These are phyloP conservation scores for Copidosoma floridanum DNA, from an alignment of 1,140 invertebrate genomes.

Conservation along the genomic window DNA sequence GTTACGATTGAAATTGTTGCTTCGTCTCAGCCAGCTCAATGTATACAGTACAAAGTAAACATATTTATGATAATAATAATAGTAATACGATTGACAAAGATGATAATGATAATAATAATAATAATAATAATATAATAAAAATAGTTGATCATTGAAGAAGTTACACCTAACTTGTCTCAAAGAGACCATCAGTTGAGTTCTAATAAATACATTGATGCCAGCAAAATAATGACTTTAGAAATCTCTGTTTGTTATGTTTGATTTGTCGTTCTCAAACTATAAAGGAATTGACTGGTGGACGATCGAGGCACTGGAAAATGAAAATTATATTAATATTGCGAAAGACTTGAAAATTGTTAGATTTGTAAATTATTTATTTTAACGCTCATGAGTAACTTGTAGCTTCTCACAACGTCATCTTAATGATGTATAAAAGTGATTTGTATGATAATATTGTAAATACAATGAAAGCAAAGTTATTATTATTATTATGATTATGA, in stretches of 20 bases:
- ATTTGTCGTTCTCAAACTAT: not conserved
- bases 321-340: constrained; percentile 4
- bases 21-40: constrained; percentile 46
- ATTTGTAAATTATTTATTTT: constrained; percentile 24
- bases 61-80: constrained; percentile 51
- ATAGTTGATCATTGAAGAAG: constrained; percentile 28
- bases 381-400: too few species aligned
- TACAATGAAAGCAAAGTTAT: constrained; percentile 36
- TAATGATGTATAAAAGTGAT: too few species aligned
- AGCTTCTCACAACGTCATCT: too few species aligned
- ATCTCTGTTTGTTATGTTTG: not conserved
- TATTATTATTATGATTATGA: constrained; percentile 46
- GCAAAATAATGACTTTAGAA: not conserved
- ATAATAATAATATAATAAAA: constrained; percentile 50
- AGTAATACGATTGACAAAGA: constrained; percentile 45
- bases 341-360: constrained; percentile 9
- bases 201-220: too few species aligned
- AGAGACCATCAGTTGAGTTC: constrained; percentile 11
- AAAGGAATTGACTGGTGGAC: constrained; percentile 20
- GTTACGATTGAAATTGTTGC: too few species aligned
- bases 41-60: constrained; percentile 59
- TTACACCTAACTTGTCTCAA: constrained; percentile 29
- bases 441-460: constrained; percentile 52
- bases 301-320: constrained; percentile 12
- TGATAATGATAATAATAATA: constrained; percentile 35